These are phyloP conservation scores for Procambarus virginalis DNA, from an alignment of 1,140 invertebrate genomes.

Conservation along the genomic window DNA sequence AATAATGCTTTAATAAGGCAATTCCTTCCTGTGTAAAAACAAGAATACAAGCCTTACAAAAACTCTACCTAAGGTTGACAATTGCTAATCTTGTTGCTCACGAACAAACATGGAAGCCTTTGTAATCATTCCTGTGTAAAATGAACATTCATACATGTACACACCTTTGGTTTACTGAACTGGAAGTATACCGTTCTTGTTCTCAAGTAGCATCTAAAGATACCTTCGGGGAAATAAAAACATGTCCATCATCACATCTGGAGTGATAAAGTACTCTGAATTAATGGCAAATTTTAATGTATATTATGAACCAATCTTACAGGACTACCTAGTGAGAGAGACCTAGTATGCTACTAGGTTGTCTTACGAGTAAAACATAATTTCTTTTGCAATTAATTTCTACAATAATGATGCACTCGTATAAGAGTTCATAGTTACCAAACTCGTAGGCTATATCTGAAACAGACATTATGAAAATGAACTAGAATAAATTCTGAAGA, in stretches of 20 bases:
- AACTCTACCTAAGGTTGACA: neutral
- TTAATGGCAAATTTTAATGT: neutral
- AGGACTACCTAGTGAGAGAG: neutral
- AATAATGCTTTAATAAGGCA: neutral
- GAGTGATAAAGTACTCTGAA: neutral
- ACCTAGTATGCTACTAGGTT: neutral
- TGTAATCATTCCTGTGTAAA: constrained; percentile 17
- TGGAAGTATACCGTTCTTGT: neutral
- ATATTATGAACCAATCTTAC: neutral
- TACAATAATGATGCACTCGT: neutral
- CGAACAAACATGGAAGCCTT: constrained; percentile 37
- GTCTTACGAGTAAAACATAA: neutral
- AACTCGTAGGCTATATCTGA: neutral
- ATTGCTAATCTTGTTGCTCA: constrained; percentile 6
- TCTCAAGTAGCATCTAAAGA: too few species aligned
- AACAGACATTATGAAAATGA: neutral
- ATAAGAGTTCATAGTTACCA: neutral
- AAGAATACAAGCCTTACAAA: neutral
- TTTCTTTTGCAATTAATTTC: neutral
- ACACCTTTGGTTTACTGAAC: neutral
- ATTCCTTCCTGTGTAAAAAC: neutral
- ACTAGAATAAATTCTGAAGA: neutral
- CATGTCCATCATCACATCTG: neutral
- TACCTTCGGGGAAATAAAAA: neutral
- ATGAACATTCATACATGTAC: neutral